Conservation (phyloP, 2,113 vertebrate species). For the Pachycephala philippinensis region DNA sequence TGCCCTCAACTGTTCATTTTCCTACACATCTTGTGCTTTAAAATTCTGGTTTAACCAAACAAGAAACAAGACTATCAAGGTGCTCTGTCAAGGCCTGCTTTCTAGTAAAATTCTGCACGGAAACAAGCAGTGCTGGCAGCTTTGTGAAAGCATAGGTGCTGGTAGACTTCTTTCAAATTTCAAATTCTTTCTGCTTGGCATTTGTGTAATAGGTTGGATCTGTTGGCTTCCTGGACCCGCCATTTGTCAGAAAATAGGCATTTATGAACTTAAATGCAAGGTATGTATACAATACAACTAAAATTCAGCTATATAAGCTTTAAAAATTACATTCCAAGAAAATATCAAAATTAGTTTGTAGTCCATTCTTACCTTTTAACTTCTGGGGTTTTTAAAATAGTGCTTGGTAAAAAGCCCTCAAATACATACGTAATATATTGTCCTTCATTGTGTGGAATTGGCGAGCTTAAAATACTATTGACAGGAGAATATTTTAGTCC, state of each 20-base stretch:
- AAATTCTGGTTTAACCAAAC: not conserved
- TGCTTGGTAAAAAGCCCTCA: not conserved
- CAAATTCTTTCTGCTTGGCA: not conserved
- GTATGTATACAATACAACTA: not conserved
- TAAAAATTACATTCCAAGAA: not conserved
- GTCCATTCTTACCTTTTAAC: not conserved
- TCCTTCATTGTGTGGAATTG: not conserved
- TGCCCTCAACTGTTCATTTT: not conserved
- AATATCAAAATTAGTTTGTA: not conserved
- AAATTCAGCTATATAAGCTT: not conserved
- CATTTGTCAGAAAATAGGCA: not conserved
- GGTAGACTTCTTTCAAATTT: not conserved
- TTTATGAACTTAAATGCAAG: not conserved
- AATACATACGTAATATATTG: not conserved
- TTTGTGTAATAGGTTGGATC: not conserved
- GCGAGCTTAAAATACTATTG: constrained; percentile 22
- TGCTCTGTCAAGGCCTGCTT: not conserved
- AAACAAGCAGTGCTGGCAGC: not conserved
- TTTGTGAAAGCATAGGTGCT: not conserved
- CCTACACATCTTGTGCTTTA: not conserved
- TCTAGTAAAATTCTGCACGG: not conserved
- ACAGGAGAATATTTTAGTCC: constrained; percentile 28
- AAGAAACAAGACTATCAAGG: not conserved
- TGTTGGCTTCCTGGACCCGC: not conserved
- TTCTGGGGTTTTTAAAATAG: not conserved